Base-by-base conservation (phyloP, 2,797 vertebrate species). In the Huso huso region DNA sequence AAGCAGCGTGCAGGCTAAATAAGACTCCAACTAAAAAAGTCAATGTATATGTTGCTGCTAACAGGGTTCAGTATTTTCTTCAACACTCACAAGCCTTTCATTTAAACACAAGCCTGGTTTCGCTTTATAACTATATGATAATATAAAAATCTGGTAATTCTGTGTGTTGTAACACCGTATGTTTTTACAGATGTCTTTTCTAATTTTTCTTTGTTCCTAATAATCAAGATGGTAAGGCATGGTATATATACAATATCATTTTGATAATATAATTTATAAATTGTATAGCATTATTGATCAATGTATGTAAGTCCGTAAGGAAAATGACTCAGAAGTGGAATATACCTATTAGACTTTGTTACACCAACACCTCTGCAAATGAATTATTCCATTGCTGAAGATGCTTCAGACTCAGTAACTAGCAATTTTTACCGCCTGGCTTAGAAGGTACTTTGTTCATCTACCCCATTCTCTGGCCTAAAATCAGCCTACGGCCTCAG, bases 391-490 rank as follows among this genome's bases (percentile, higher is more conserved):
- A 78, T 75, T 77, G 77, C 85, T 77, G 23, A 79, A 81, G 79
- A 76, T 82, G 81, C 83, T 81, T 78, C 67, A 81, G 74, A 79
- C 77, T 89, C 87, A 87, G 88, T 86, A 86, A 90, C 79, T 79
- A 84, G 85, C 83, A 81, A 86, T 89, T 89, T 88, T 88, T 91
- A 86, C 85, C 79, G 87, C 90, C 86, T 84, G 89, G 88, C 89
- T 93, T 90, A 91, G 89, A 86, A 90, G 87, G 88, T 86, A 90
- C 89, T 91, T 91, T 90, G 89, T 93, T 93, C 87, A 75, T 79
- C 76, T 86, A 91, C 84, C 87, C 90, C 89, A 91, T 93, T 90
- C 90, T 90, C 90, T 92, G 93, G 91, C 91, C 93, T 91, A 87
- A 90, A 90, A 91, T 92, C 85, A 92, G 78, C 82, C 84, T 90